Percentiles rank a stretch among this genome's conserved stretches.
Evolutionary conservation across 2,888 invertebrate species (phyloP).

Genomic region (Masnerella sp.): DNA sequence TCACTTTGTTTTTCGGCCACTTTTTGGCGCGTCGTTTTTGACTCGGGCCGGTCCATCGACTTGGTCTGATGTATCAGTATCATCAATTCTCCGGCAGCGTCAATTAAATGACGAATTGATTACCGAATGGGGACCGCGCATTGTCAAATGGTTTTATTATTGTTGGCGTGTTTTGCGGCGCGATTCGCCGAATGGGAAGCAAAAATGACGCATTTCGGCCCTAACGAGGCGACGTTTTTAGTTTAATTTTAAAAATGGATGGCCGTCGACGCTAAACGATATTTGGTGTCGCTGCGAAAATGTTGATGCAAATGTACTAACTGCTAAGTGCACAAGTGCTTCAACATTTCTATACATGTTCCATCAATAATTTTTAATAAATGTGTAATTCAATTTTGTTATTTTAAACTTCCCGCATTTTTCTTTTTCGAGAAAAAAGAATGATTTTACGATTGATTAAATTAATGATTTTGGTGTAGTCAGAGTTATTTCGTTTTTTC

Average conservation of each 20-base stretch:
- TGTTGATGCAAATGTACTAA: constrained; percentile 5
- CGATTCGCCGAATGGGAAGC: constrained; percentile 1
- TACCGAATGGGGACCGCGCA: constrained; percentile 21
- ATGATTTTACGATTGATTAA: neutral
- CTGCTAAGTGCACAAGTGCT: neutral
- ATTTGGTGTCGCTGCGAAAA: neutral
- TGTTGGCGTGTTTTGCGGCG: constrained; percentile 14
- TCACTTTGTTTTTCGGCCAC: too few species aligned
- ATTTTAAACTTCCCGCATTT: neutral
- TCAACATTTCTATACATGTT: neutral
- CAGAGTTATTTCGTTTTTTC: too few species aligned
- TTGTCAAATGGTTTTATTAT: constrained; percentile 42
- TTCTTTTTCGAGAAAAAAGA: neutral
- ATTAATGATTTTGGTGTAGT: too few species aligned
- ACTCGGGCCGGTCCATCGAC: too few species aligned
- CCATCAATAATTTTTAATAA: neutral
- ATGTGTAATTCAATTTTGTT: neutral
- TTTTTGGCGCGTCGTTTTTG: constrained; percentile 21
- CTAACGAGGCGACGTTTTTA: neutral
- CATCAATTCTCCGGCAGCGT: constrained; percentile 42
- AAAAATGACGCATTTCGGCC: neutral
- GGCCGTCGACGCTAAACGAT: neutral
- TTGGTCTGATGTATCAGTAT: constrained; percentile 43
- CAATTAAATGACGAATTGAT: constrained; percentile 52
- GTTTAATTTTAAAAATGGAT: constrained; percentile 6